These are phyloP conservation scores for Danionella cerebrum DNA, from an alignment of 2,113 vertebrate species.

Conservation along the genomic window DNA sequence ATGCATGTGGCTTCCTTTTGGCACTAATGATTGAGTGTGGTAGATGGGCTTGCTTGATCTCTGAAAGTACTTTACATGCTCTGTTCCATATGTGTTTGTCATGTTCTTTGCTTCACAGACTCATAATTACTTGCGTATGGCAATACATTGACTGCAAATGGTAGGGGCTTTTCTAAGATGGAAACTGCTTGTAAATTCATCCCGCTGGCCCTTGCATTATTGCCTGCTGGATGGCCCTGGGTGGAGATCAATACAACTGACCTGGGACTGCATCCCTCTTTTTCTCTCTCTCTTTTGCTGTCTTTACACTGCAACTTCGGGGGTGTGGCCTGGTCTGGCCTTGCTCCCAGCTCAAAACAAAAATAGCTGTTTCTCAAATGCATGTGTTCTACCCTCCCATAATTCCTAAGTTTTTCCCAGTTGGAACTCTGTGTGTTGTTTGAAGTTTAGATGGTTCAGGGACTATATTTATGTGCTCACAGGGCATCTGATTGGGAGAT, in stretches of 20 bases:
- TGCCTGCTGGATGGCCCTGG: neutral
- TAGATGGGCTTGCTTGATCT: no score
- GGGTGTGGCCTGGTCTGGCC: conserved; percentile 40
- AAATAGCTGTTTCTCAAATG: conserved; percentile 38
- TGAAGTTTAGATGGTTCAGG: neutral
- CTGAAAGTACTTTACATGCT: no score
- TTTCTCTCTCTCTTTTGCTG: conserved; percentile 2
- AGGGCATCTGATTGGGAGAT: conserved; percentile 69
- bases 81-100: neutral
- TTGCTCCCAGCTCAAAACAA: conserved; percentile 31
- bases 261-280: conserved; percentile 3
- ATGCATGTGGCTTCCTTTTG: neutral
- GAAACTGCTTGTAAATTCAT: conserved; percentile 24
- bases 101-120: neutral
- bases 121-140: neutral
- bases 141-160: conserved; percentile 1
- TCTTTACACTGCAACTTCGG: conserved; percentile 41
- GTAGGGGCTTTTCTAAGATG: neutral
- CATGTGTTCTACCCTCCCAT: conserved; percentile 25
- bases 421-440: neutral
- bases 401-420: conserved; percentile 8
- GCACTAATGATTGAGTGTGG: conserved; percentile 5
- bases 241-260: conserved; percentile 33
- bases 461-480: conserved; percentile 29
- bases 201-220: conserved; percentile 22